Percentiles rank a stretch among this genome's conserved stretches.
Conservation (phyloP, 2,113 vertebrate genomes). For the Megaceryle torquata region DNA sequence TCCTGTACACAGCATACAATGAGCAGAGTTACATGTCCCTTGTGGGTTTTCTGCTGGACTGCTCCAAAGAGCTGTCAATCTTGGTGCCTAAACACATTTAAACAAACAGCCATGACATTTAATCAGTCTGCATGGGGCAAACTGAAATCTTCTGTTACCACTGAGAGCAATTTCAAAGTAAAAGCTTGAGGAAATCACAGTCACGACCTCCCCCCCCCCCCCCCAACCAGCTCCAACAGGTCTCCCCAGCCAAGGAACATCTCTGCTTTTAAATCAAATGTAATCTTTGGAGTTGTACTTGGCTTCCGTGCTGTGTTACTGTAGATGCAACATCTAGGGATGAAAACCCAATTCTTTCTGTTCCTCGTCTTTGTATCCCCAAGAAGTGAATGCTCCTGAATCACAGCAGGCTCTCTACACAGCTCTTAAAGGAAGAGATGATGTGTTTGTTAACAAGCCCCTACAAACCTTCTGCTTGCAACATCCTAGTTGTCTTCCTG, state of each 20-base stretch:
- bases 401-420: rapidly evolving
- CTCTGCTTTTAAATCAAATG: not conserved
- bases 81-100: not conserved
- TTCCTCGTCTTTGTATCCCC: not conserved
- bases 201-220: not conserved
- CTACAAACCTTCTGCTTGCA: not conserved
- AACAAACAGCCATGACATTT: not conserved
- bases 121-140: not conserved
- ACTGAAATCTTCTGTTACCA: not conserved
- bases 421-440: not conserved
- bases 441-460: not conserved
- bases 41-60: not conserved
- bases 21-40: not conserved
- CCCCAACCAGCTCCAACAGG: not conserved
- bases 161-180: not conserved
- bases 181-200: not conserved
- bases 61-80: not conserved
- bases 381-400: not conserved
- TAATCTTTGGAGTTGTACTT: rapidly evolving
- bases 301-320: not conserved
- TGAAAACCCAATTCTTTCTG: not conserved
- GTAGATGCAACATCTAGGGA: not conserved
- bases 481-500: not conserved
- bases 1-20: not conserved
- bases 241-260: not conserved